Conservation (phyloP, 2,797 vertebrate genomes). For the Geotrypetes seraphini region DNA sequence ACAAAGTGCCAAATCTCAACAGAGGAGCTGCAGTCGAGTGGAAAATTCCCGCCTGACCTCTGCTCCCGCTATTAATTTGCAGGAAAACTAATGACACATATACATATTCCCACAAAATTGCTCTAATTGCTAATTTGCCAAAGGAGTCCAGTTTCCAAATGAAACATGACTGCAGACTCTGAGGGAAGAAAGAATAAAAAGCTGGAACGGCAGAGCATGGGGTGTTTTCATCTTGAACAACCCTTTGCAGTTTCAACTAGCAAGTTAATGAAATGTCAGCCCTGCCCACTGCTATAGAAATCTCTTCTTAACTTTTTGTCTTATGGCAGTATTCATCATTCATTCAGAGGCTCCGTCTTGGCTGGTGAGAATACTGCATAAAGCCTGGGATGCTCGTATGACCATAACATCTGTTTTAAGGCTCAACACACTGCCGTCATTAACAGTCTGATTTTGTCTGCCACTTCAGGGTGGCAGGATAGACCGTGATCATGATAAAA, state of each 20-base stretch:
- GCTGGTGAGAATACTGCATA: background rate
- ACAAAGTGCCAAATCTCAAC: conserved; percentile 73
- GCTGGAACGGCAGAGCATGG: conserved; percentile 32
- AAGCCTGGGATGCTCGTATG: conserved; percentile 6
- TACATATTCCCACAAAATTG: conserved; percentile 94
- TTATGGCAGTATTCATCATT: conserved; percentile 35
- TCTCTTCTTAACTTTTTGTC: conserved; percentile 51
- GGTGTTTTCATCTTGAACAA: conserved; percentile 37
- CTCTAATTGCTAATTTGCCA: conserved; percentile 98
- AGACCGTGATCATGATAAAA: too few species aligned
- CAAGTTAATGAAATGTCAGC: conserved; percentile 71
- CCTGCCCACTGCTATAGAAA: conserved; percentile 49
- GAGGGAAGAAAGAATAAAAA: conserved; percentile 53
- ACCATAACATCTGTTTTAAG: conserved; percentile 16
- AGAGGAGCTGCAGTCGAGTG: conserved; percentile 79
- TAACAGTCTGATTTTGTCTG: too few species aligned
- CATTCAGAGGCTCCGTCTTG: conserved; percentile 13
- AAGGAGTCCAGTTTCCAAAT: conserved; percentile 88
- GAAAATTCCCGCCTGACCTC: conserved; percentile 87
- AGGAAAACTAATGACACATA: conserved; percentile 96
- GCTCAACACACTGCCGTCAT: too few species aligned
- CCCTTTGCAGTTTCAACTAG: conserved; percentile 55
- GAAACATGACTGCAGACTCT: conserved; percentile 77
- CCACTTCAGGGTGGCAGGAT: too few species aligned
- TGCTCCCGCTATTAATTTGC: conserved; percentile 90